Evolutionary conservation across 1,140 invertebrate species (phyloP), one percentile per base, ranked within the genome.

Genomic region (Laupala kohalensis): DNA sequence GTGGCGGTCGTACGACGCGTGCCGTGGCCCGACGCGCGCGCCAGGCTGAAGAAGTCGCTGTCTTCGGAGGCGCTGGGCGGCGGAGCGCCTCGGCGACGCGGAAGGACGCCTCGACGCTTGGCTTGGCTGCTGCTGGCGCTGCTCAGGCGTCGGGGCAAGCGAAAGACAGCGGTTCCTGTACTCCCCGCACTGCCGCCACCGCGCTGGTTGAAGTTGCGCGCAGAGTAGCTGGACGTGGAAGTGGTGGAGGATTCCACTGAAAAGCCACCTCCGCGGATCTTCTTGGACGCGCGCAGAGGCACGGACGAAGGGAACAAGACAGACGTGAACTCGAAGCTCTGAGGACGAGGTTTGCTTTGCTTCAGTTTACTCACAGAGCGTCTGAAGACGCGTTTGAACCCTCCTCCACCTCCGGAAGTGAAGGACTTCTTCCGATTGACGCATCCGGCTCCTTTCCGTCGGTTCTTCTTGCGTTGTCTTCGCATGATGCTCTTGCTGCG

Each of bases 401-500:
- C 71, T 25, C 53, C 24, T 4, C 72, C 69, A 25, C 64, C 71
- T 25, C 30, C 15, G 5, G 69, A 65, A 15, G 63, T 25, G 15
- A 65, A 67, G 25, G 65, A 25, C 37, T 67, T 70, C 63, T 73
- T 73, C 25, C 25, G 28, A 9, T 76, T 75, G 9, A 75, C 77
- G 70, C 78, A 78, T 74, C 82, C 85, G 62, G 83, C 82, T 4
- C 37, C 37, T 73, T 83, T 82, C 73, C 74, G 83, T 81, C 74
- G 83, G 81, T 75, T 84, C 78, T 87, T 88, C 76, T 88, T 89
- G 78, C 87, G 89, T 75, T 92, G 91, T 70, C 91, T 86, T 53
- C 89, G 86, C 93, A 95, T 94, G 73, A 95, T 95, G 53, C 88
- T 88, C 78, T 94, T 94, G 71, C 91, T 93, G 76, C 92, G 86